Percentiles rank a stretch among this genome's conserved stretches.
These are phyloP conservation scores for Heterotilapia buettikoferi DNA, from an alignment of 2,113 vertebrate genomes.

Conservation along the genomic window DNA sequence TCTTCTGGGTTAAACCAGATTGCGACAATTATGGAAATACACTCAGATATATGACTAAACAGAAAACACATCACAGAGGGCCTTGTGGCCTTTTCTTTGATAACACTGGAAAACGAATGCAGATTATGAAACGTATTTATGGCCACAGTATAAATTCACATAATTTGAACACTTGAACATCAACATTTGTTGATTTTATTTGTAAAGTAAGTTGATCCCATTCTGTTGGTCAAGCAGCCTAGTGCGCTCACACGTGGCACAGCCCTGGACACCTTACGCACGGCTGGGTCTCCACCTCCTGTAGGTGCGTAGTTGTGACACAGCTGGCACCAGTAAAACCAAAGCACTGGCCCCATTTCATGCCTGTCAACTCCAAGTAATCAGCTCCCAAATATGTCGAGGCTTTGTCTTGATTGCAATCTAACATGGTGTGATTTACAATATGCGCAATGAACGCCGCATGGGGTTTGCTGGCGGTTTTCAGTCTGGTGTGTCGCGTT, in stretches of 20 bases:
- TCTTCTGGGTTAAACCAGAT: neutral
- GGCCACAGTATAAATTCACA: neutral
- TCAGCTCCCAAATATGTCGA: neutral
- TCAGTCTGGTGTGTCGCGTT: constrained; percentile 49
- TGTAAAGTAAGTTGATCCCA: neutral
- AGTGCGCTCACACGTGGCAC: neutral
- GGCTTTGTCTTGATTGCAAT: neutral
- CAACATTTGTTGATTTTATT: neutral
- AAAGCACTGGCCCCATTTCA: neutral
- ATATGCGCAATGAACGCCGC: constrained; percentile 71
- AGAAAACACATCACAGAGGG: neutral
- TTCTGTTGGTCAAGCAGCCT: neutral
- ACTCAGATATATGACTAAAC: constrained; percentile 1
- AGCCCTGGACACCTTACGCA: neutral
- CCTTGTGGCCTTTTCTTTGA: neutral
- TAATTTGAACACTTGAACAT: neutral
- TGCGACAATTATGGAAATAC: constrained; percentile 37
- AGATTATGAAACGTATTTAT: neutral
- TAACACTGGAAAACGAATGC: neutral
- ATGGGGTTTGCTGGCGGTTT: constrained; percentile 64
- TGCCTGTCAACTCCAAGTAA: neutral
- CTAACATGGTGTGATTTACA: constrained; percentile 27
- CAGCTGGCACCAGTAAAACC: constrained; percentile 35
- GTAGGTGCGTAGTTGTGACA: constrained; percentile 16
- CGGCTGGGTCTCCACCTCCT: constrained; percentile 40